Evolutionary conservation across 2,797 vertebrate genomes (phyloP).

Genomic region (Neomorphus geoffroyi): DNA sequence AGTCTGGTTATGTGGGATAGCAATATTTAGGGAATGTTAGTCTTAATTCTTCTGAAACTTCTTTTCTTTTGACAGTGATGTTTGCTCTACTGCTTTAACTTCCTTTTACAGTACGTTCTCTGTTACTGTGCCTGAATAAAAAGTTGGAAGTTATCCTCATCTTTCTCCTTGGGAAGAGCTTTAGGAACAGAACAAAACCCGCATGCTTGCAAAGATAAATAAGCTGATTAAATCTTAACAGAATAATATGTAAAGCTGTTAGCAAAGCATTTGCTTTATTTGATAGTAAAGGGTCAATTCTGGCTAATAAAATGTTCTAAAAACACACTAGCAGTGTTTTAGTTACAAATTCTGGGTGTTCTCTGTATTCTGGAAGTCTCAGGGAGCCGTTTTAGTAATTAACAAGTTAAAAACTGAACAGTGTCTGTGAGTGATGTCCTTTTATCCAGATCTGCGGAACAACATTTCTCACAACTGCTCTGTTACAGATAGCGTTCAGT

Average conservation of each 20-base stretch:
- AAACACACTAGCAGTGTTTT: neutral
- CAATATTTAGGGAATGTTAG: neutral
- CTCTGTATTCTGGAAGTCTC: neutral
- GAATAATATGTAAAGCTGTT: slow-evolving; percentile 39
- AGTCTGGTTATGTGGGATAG: neutral
- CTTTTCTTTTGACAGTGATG: neutral
- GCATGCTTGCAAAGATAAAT: slow-evolving; percentile 25
- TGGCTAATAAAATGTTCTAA: neutral
- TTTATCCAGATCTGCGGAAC: neutral
- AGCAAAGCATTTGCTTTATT: slow-evolving; percentile 36
- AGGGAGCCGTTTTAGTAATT: neutral
- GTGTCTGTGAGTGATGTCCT: neutral
- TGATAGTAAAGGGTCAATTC: neutral
- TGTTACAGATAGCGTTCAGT: neutral
- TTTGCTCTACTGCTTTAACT: neutral
- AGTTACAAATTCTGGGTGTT: neutral
- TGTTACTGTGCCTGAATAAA: neutral
- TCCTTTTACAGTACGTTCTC: neutral
- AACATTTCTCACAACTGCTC: neutral
- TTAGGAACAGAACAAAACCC: neutral
- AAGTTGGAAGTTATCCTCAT: neutral
- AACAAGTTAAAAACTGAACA: neutral
- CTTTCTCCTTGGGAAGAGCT: slow-evolving; percentile 44
- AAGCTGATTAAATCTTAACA: slow-evolving; percentile 55
- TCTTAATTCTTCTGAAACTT: neutral